Base-by-base conservation (phyloP, 2,888 invertebrate species). In the Amphipyra tragopoginis region DNA sequence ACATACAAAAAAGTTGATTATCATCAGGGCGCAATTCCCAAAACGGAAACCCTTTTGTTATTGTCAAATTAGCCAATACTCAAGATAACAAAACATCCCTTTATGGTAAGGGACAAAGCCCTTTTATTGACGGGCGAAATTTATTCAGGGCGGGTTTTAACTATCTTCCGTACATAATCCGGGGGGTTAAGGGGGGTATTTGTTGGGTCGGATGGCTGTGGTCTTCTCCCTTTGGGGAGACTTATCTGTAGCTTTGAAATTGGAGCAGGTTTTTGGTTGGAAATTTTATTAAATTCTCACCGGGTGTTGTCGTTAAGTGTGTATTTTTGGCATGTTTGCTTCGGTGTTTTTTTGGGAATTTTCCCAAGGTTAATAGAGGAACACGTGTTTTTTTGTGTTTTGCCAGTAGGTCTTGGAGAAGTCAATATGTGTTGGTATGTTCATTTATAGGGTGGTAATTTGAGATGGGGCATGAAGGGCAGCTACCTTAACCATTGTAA, bases 31-130 rank as follows among this genome's bases (percentile, higher is more conserved):
- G 85, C 88, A 90, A 90, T 90, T 90, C 92, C 93, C 93, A 80
- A 78, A 86, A 85, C 90, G 90, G 89, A 90, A 86, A 82, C 88
- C 91, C 92, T 91, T 93, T 94, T 94, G 94, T 94, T 94, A 91
- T 93, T 94, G 93, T 93, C 94, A 94, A 94, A 94, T 94, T 94
- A 94, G 93, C 89, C 94, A 92, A 93, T 94, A 92, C 94, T 94
- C 94, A 94, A 94, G 94, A 94, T 94, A 94, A 94, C 94, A 94
- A 93, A 93, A 93, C 93, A 93, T 85, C 92, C 94, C 92, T 93
- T 93, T 90, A 81, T 85, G 61, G 58, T 59, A 86, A 89, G 88
- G 92, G 90, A 93, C 93, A 93, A 93, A 90, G 90, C 88, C 90
- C 89, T 88, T 91, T 92, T 93, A 94, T 93, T 93, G 93, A 93